phyloP scores from a whole-genome alignment of 2,113 vertebrate genomes.

The Scomber scombrus region DNA sequence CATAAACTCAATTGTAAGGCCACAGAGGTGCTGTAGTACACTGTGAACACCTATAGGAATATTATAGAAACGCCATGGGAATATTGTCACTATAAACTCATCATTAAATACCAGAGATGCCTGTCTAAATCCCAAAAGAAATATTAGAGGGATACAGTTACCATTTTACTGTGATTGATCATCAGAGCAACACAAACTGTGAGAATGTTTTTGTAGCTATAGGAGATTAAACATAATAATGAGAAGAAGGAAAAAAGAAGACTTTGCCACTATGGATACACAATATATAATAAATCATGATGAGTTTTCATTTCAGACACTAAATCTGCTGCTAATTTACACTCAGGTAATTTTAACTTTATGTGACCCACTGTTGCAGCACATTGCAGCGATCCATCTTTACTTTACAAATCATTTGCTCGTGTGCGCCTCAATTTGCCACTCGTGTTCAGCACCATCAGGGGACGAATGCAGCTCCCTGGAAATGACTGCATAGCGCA shows the following conservation, averaged over 20 bases:
- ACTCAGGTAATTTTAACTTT: constrained; percentile 50
- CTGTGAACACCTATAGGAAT: constrained; percentile 27
- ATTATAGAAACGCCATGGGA: constrained; percentile 29
- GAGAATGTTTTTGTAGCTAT: constrained; percentile 35
- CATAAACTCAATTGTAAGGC: constrained; percentile 31
- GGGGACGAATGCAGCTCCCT: constrained; percentile 51
- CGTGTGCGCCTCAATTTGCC: constrained; percentile 59
- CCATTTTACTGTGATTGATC: constrained; percentile 45
- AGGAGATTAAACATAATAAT: constrained; percentile 63
- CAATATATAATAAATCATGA: constrained; percentile 23
- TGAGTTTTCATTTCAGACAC: constrained; percentile 25
- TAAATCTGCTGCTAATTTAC: constrained; percentile 52
- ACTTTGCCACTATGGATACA: constrained; percentile 22
- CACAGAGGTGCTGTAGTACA: constrained; percentile 17
- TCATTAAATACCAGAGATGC: constrained; percentile 55
- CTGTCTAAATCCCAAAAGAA: constrained; percentile 49
- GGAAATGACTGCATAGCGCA: constrained; percentile 51
- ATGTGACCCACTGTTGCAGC: constrained; percentile 48
- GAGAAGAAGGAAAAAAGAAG: constrained; percentile 10
- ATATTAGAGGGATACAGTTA: constrained; percentile 59
- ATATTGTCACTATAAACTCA: constrained; percentile 57
- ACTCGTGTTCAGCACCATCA: constrained; percentile 61
- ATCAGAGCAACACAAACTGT: constrained; percentile 45
- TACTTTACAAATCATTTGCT: constrained; percentile 59
- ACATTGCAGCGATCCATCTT: constrained; percentile 46